Evolutionary conservation across 1,140 invertebrate species (phyloP).

Genomic region (Augochlora pura): DNA sequence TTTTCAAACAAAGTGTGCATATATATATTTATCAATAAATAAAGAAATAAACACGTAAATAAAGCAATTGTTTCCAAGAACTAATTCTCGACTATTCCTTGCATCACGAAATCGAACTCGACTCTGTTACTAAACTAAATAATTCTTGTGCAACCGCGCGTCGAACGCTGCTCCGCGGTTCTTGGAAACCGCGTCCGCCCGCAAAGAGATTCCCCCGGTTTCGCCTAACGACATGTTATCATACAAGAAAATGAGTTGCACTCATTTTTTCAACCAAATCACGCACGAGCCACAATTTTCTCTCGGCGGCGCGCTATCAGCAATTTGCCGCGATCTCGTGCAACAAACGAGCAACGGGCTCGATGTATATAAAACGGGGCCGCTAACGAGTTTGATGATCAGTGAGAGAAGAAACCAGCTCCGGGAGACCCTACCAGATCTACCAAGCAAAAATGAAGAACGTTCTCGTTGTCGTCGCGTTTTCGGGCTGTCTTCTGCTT

Average conservation of each 20-base stretch:
- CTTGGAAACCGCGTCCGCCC: neutral
- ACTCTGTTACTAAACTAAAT: too few species aligned
- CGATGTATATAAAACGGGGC: constrained; percentile 48
- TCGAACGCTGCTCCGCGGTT: too few species aligned
- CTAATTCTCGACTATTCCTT: too few species aligned
- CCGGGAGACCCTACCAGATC: constrained; percentile 13
- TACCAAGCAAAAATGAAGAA: constrained; percentile 42
- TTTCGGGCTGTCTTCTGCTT: neutral
- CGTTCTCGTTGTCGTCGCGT: constrained; percentile 4
- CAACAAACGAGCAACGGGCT: constrained; percentile 57
- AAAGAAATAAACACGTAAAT: too few species aligned
- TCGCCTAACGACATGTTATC: neutral
- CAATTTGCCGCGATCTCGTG: constrained; percentile 54
- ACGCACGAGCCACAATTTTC: constrained; percentile 30
- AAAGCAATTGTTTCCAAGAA: too few species aligned
- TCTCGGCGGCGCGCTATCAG: neutral
- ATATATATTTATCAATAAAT: too few species aligned
- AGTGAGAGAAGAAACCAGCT: constrained; percentile 42
- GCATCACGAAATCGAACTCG: too few species aligned
- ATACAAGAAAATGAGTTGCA: constrained; percentile 26
- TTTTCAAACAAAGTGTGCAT: too few species aligned
- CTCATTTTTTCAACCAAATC: constrained; percentile 50
- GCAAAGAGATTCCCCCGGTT: neutral
- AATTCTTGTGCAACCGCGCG: neutral
- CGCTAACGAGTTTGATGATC: constrained; percentile 42